phyloP scores from a whole-genome alignment of 2,797 vertebrate species.

The Tarsius wallacei region DNA sequence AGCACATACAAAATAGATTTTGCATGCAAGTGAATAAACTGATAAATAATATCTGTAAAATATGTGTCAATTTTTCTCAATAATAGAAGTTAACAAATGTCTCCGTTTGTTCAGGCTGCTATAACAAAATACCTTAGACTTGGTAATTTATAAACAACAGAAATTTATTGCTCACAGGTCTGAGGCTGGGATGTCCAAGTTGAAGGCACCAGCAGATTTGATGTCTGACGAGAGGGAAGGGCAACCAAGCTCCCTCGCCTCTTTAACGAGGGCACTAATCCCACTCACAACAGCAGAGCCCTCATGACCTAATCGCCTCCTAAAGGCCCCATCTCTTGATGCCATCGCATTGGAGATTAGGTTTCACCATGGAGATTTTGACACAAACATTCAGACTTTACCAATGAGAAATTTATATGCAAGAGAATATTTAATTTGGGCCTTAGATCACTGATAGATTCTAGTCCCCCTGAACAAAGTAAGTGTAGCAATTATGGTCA shows the following conservation, averaged over 20 bases:
- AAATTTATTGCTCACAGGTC: not conserved
- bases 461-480: not conserved
- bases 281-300: not conserved
- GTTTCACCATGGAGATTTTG: not conserved
- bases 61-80: not conserved
- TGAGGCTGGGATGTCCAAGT: not conserved
- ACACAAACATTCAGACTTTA: not conserved
- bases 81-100: not conserved
- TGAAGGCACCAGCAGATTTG: not conserved
- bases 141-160: not conserved
- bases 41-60: constrained; percentile 18
- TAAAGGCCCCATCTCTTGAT: not conserved
- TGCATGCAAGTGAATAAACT: not conserved
- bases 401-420: not conserved
- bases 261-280: not conserved
- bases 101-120: not conserved
- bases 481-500: not conserved
- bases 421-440: not conserved
- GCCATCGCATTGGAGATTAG: too few relatives aligned
- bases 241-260: not conserved
- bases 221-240: not conserved
- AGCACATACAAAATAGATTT: constrained; percentile 4
- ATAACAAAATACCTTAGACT: not conserved
- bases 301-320: not conserved
- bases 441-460: not conserved